These are phyloP conservation scores for Diglossa cyanea DNA, from an alignment of 2,797 vertebrate species.

Conservation along the genomic window DNA sequence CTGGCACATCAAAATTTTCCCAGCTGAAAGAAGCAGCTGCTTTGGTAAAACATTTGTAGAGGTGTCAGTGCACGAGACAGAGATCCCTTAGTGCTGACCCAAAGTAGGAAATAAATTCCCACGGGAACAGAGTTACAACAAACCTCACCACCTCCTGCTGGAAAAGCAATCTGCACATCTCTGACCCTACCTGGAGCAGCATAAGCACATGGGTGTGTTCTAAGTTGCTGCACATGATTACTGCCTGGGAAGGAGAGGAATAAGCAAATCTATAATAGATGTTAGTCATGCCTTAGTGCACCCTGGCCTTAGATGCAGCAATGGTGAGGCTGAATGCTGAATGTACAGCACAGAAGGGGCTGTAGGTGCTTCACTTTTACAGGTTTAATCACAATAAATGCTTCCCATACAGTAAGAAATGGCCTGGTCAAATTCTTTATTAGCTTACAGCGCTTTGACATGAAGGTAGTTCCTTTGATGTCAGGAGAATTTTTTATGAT, in stretches of 20 bases:
- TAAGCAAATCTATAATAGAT: background rate
- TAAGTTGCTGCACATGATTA: background rate
- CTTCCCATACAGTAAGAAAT: background rate
- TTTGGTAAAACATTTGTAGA: background rate
- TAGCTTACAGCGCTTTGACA: background rate
- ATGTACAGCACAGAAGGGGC: background rate
- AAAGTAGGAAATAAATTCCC: conserved; percentile 2
- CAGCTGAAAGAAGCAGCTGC: background rate
- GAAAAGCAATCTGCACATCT: conserved; percentile 14
- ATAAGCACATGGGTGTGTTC: background rate
- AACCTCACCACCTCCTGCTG: background rate
- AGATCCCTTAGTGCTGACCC: background rate
- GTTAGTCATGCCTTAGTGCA: background rate
- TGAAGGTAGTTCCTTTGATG: background rate
- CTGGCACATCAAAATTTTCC: background rate
- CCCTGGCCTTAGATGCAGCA: background rate
- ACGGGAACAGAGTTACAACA: background rate
- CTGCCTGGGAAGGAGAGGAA: background rate
- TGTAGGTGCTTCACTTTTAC: background rate
- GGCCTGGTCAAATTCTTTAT: background rate
- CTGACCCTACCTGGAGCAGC: background rate
- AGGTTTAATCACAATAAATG: background rate
- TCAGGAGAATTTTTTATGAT: background rate
- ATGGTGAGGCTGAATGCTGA: background rate
- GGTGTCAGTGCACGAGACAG: background rate